Evolutionary conservation across 53 echinoderm and acorn worm species (phyloP), one percentile per base, ranked within the genome.

Genomic region (Actinopyga echinites): DNA sequence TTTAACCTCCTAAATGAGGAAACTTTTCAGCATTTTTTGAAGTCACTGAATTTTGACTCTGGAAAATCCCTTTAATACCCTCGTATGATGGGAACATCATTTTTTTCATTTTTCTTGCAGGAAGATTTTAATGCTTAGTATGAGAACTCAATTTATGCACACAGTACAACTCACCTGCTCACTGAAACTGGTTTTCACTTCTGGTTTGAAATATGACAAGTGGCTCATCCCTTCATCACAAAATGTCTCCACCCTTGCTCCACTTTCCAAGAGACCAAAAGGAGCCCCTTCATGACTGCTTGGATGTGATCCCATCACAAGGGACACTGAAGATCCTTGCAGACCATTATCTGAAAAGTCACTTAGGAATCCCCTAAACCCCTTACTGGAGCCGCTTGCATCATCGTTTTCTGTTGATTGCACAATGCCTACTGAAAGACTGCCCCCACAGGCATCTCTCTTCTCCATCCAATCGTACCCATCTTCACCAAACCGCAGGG

Each of bases 401-500:
- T 56, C 49, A 52, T 54, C 34, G 13, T 30, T 56, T 3, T 30
- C 21, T 36, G 34, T 36, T 23, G 63, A 80, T 80, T 80, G 81
- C 81, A 80, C 81, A 20, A 25, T 40, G 38, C 60, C 62, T 80
- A 29, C 62, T 80, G 81, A 80, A 80, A 80, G 81, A 80, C 81
- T 69, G 8, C 34, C 69, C 32, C 69, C 63, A 9, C 34, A 15
- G 8, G 22, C 29, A 33, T n/a, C 38, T 62, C 31, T 62, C 28
- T 11, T 31, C 1, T 62, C 31, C 15, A 2, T 29, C 31, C 63
- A 29, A 37, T 61, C 60, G 9, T 25, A 59, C 23, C 23, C n/a
- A 7, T 54, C 55, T 24, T 42, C 60, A 8, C 60, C 58, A 38
- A 80, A 80, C 37, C 40, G 42, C 21, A 80, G 81, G 15, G 42